Evolutionary conservation across 2,888 invertebrate species (phyloP).

Genomic region (Synanthedon tipuliformis): DNA sequence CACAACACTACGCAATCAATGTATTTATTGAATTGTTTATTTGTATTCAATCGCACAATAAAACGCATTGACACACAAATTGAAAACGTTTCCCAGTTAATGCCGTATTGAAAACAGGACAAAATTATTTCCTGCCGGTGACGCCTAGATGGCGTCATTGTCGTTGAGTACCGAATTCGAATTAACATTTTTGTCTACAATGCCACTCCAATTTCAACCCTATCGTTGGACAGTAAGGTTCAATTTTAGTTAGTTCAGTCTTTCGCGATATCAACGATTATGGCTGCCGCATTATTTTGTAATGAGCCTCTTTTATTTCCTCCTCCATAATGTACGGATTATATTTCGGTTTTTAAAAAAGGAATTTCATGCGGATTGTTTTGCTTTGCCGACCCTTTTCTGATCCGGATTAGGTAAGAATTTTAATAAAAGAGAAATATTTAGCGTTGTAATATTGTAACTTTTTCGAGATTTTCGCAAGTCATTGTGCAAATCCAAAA

Average conservation of each 20-base stretch:
- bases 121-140: conserved; percentile 11
- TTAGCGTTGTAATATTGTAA: no score
- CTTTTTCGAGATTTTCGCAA: no score
- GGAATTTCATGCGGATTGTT: no score
- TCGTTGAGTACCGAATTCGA: conserved; percentile 15
- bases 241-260: no score
- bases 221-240: background rate
- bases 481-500: no score
- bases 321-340: conserved; percentile 1
- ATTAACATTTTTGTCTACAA: conserved; percentile 6
- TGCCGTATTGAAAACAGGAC: conserved; percentile 10
- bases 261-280: background rate
- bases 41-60: no score
- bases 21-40: no score
- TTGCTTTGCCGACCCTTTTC: no score
- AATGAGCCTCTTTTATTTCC: conserved; percentile 1
- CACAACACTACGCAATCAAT: no score
- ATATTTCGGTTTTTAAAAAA: background rate
- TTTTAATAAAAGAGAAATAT: no score
- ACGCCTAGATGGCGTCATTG: conserved; percentile 14
- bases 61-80: background rate
- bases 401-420: no score
- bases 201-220: background rate
- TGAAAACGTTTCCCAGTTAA: background rate
- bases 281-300: background rate